phyloP scores from a whole-genome alignment of 2,113 vertebrate genomes.

The Sebastes fasciatus region DNA sequence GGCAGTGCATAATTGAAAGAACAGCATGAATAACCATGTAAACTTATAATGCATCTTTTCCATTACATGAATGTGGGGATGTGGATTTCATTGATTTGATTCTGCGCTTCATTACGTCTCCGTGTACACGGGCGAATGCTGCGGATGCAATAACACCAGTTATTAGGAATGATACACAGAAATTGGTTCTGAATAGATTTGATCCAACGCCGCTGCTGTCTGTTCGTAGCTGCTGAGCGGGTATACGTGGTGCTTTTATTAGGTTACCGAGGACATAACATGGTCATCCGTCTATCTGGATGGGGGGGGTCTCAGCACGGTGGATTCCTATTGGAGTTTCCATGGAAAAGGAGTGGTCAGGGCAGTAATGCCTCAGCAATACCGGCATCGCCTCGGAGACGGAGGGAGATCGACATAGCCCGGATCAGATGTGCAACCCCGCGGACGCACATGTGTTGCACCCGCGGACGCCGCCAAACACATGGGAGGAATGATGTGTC shows the following conservation, averaged over 20 bases:
- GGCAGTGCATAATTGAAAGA: slow-evolving; percentile 64
- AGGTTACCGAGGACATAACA: slow-evolving; percentile 59
- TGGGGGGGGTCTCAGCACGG: slow-evolving; percentile 4
- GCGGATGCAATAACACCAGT: slow-evolving; percentile 64
- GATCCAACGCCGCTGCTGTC: slow-evolving; percentile 33
- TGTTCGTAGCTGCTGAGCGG: slow-evolving; percentile 43
- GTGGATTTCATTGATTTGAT: slow-evolving; percentile 69
- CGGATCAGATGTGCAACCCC: slow-evolving; percentile 50
- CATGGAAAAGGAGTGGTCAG: slow-evolving; percentile 66
- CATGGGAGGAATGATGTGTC: slow-evolving; percentile 37
- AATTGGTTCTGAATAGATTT: slow-evolving; percentile 57
- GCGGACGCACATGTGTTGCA: slow-evolving; percentile 28
- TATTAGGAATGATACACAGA: slow-evolving; percentile 66
- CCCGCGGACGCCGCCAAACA: slow-evolving; percentile 4
- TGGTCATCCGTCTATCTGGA: slow-evolving; percentile 56
- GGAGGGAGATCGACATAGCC: slow-evolving; percentile 7
- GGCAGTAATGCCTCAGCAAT: slow-evolving; percentile 44
- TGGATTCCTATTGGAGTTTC: slow-evolving; percentile 67
- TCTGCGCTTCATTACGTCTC: slow-evolving; percentile 63
- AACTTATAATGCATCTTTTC: slow-evolving; percentile 55
- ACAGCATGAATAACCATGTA: slow-evolving; percentile 63
- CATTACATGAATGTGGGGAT: slow-evolving; percentile 63
- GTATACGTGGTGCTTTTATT: slow-evolving; percentile 43
- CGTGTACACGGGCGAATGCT: slow-evolving; percentile 33
- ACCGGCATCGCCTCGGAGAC: slow-evolving; percentile 19